Evolutionary conservation across 2,113 vertebrate species (phyloP).

Genomic region (Penelope pileata): DNA sequence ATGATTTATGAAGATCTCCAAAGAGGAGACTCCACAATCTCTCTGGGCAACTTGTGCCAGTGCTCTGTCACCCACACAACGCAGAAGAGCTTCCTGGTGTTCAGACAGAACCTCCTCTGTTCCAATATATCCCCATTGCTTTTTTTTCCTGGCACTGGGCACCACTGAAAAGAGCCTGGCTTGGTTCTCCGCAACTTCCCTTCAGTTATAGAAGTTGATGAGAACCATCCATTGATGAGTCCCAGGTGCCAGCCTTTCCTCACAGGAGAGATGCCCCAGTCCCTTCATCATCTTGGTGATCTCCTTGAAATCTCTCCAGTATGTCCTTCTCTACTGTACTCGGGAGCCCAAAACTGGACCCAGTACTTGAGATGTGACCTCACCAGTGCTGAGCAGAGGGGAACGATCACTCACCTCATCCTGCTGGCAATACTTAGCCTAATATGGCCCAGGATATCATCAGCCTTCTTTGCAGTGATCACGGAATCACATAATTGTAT

Average conservation of each 20-base stretch:
- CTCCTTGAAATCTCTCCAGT: not conserved
- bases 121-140: not conserved
- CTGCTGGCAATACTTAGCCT: not conserved
- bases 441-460: not conserved
- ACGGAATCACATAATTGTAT: too few relatives aligned
- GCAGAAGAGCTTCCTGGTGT: not conserved
- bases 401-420: not conserved
- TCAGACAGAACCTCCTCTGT: not conserved
- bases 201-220: not conserved
- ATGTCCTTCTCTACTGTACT: fast-evolving
- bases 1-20: not conserved
- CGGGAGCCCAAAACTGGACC: not conserved
- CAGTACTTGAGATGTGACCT: not conserved
- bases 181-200: fast-evolving
- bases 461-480: not conserved
- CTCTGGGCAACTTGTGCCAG: not conserved
- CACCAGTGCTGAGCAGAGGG: not conserved
- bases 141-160: not conserved
- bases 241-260: not conserved
- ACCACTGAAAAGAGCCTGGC: not conserved
- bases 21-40: not conserved
- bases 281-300: not conserved
- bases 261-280: not conserved
- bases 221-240: not conserved
- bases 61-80: not conserved